Evolutionary conservation across 2,888 invertebrate genomes (phyloP), one percentile per base, ranked within the genome.

Genomic region (Xylota segnis): DNA sequence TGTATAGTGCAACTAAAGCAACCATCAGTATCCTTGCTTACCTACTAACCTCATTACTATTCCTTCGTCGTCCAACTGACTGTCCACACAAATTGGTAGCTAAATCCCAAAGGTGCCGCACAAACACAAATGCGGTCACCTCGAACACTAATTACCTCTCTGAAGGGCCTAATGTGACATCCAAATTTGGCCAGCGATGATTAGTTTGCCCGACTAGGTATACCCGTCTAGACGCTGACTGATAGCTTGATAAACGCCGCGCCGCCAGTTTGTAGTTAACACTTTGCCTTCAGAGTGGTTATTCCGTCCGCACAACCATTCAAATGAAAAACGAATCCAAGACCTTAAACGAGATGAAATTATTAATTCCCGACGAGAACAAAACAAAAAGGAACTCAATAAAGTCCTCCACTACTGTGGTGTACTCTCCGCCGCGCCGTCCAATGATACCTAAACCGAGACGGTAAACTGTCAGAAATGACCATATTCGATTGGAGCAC

Each of bases 381-480:
- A 9, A 37, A 37, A 37, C 2, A 37, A 37, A 37, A 58, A 10
- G n/a, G 32, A 27, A 71, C 77, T 65, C 63, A 32, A 56, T 68
- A 72, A 61, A 66, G 83, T 58, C 63, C 81, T 70, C 37, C 23
- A 65, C 9, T 29, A 7, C 12, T 47, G 29, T 32, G 16, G 37
- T 16, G 29, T 45, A 27, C 10, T 43, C 27, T 50, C 27, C 27
- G 27, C 54, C 47, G 54, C 65, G 70, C 75, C 58, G 65, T 54
- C 61, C 29, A 75, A n/a, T 70, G 63, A 58, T 59, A 75, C 75
- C 75, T 32, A 71, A 71, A 76, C 82, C 82, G 81, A 86, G 84
- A 86, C 84, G 75, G 82, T 86, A 76, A 71, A 45, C 84, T 82
- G 84, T 86, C 84, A 86, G 71, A 76, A 86, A 71, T 86, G 84